Evolutionary conservation across 1,140 invertebrate genomes (phyloP), one percentile per base, ranked within the genome.

Genomic region (Nephila pilipes): DNA sequence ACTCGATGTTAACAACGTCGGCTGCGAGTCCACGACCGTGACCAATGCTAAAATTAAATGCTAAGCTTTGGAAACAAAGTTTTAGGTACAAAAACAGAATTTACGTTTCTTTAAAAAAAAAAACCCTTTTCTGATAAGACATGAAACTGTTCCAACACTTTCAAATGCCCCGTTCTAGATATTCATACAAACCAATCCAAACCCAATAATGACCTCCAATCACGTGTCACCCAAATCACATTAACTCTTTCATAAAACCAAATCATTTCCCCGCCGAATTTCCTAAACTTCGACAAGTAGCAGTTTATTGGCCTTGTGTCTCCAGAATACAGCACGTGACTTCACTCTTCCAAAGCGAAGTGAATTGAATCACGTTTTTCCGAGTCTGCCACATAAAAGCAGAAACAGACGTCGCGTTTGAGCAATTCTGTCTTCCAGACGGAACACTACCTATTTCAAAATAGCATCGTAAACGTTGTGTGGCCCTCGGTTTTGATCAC

Each of bases 311-410:
- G 29, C 14, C 14, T 29, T 5, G 12, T 29, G 65, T 75, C 65
- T 36, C 25, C 69, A 36, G 18, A 75, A 75, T 36, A 16, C 29
- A 6, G 69, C 69, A 75, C 69, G 32, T 75, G 69, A 75, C 32
- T 18, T 5, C 2, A 75, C 29, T 75, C 63, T 25, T 32, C 69
- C 69, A 18, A 75, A 75, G 29, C 32, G 69, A 75, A 75, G 14
- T 75, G 69, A 75, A 75, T 32, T 75, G 69, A 75, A 75, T 10
- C 69, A 75, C 69, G 69, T 75, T 75, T 75, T 75, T 75, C 65
- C 16, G 29, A 25, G 12, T 32, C 12, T 75, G 14, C 16, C 69
- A 22, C 29, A 75, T 6, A 32, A 75, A 25, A 75, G 29, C 8
- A 29, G 69, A 75, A 75, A 75, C 69, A 20, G 3, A 16, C 69